These are phyloP conservation scores for Ischnura elegans DNA, from an alignment of 2,888 invertebrate species.

Conservation along the genomic window DNA sequence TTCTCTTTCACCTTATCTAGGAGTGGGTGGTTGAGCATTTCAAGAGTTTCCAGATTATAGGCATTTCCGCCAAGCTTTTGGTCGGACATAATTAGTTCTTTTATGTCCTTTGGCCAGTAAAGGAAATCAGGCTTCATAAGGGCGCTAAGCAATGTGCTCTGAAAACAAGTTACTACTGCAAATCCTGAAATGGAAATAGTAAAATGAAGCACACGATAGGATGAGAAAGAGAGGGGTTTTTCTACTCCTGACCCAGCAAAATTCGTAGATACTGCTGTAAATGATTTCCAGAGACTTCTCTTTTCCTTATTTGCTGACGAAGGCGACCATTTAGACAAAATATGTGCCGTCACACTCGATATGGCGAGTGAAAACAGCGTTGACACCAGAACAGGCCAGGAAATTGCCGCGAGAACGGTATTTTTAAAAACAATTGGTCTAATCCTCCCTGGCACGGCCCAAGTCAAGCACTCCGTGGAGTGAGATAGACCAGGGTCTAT, in stretches of 20 bases:
- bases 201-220: not conserved
- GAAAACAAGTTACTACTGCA: not conserved
- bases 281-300: not conserved
- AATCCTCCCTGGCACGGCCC: not conserved
- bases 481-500: not conserved
- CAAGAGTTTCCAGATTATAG: not conserved
- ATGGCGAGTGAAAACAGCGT: not conserved
- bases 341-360: not conserved
- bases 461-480: not conserved
- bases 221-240: not conserved
- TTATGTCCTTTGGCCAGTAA: slow-evolving; percentile 4
- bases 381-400: not conserved
- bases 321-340: not conserved
- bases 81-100: not conserved
- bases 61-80: not conserved
- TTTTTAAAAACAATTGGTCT: not conserved
- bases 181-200: not conserved
- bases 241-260: not conserved
- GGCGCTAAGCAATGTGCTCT: not conserved
- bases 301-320: not conserved
- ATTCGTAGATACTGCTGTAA: not conserved
- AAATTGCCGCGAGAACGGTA: not conserved
- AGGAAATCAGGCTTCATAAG: not conserved
- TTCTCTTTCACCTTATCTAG: not conserved
- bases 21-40: not conserved